phyloP scores from a whole-genome alignment of 2,113 vertebrate species.

The Sarotherodon lohbergeri region DNA sequence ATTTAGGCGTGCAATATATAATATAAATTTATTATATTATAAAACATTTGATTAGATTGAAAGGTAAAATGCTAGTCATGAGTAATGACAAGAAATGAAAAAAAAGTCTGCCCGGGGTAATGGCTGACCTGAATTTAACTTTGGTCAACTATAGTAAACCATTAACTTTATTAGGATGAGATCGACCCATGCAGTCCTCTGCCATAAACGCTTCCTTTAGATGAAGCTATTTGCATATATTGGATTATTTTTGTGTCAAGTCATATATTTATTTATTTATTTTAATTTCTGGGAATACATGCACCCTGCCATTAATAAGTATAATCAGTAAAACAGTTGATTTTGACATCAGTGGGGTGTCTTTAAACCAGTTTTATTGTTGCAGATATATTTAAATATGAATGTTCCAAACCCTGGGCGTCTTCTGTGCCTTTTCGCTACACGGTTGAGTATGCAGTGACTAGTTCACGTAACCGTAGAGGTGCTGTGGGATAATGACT shows the following conservation, averaged over 20 bases:
- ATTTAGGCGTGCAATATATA: background rate
- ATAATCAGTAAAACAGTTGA: background rate
- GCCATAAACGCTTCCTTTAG: background rate
- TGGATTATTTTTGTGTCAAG: background rate
- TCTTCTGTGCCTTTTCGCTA: background rate
- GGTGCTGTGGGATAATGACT: background rate
- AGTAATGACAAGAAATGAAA: background rate
- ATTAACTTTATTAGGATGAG: conserved; percentile 52
- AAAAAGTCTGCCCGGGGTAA: background rate
- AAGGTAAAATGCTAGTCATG: background rate
- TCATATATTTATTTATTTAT: background rate
- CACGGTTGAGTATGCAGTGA: background rate
- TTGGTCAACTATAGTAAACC: conserved; percentile 38
- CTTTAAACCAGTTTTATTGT: background rate
- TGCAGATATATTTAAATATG: background rate
- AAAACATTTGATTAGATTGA: background rate
- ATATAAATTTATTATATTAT: background rate
- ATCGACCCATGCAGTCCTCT: background rate
- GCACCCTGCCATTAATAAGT: background rate
- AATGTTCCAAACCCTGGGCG: background rate
- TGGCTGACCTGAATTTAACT: conserved; percentile 39
- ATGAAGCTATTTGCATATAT: background rate
- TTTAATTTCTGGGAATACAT: background rate
- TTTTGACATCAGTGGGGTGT: background rate
- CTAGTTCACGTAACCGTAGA: background rate